Base-by-base conservation (phyloP, 2,797 vertebrate genomes). In the Danio aesculapii region DNA sequence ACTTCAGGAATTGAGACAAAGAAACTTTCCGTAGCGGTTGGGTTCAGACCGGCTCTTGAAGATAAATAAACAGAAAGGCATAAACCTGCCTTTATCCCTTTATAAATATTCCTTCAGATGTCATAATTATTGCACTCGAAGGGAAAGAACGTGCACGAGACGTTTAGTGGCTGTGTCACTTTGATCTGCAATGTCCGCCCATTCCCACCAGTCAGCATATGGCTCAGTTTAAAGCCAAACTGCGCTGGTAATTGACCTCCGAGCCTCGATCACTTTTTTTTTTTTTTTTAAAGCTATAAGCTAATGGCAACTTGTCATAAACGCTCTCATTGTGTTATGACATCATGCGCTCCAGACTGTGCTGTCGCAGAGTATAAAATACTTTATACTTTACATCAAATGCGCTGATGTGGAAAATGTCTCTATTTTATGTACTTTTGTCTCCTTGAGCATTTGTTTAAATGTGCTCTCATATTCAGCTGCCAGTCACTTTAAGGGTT, bases 21-120 rank as follows among this genome's bases (percentile, higher is more conserved):
- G 81, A 69, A 81, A 77, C 69, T 79, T 79, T 79, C 77, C 41
- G 5, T 66, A 43, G 49, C 17, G 80, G 78, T 80, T 77, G n/a
- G 57, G 71, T 49, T 30, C 58, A 61, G 61, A 14, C 47, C 71
- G 59, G 59, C 39, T 79, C 71, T 77, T 71, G 63, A 68, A 92
- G 92, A 94, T 92, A 94, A 94, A 94, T 94, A 93, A 93, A 94
- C 92, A 93, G 89, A 92, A 88, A 89, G 88, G 89, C 86, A 92
- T 92, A 93, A 94, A 93, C 87, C 90, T 85, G 89, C 90, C 90
- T 92, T 92, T 92, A 92, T 93, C 91, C 88, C 90, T 91, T 86
- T 88, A 90, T 92, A 91, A 92, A 92, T 93, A 92, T 91, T 91
- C 91, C 86, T 90, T 92, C 92, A 91, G 92, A 93, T 89, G 92